Percentiles rank a stretch among this genome's conserved stretches.
These are phyloP conservation scores for Noctua comes DNA, from an alignment of 2,888 invertebrate species.

Conservation along the genomic window DNA sequence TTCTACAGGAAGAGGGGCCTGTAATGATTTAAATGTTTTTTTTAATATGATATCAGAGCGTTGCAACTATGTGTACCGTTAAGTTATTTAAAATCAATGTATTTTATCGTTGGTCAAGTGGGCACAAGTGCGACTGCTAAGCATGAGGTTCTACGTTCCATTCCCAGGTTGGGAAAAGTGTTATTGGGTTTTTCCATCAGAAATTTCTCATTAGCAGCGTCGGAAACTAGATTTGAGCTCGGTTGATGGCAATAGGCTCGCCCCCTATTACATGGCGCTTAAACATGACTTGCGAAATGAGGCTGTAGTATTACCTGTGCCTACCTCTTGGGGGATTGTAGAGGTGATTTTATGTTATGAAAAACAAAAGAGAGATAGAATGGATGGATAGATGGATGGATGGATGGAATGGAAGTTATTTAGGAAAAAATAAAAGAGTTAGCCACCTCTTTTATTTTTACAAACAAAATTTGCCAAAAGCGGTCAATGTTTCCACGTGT, in stretches of 20 bases:
- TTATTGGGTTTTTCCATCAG: background rate
- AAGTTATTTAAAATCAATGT: background rate
- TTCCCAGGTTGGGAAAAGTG: background rate
- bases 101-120: background rate
- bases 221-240: background rate
- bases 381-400: too few relatives aligned
- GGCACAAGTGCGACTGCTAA: background rate
- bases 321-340: background rate
- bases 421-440: too few relatives aligned
- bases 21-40: conserved; percentile 61
- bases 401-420: too few relatives aligned
- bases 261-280: background rate
- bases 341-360: background rate
- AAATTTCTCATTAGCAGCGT: background rate
- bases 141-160: background rate
- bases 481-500: too few relatives aligned
- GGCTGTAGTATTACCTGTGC: background rate
- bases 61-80: background rate
- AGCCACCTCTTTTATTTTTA: too few relatives aligned
- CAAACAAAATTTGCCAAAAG: too few relatives aligned
- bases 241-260: background rate
- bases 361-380: too few relatives aligned
- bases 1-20: conserved; percentile 83
- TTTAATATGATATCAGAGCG: too few relatives aligned
- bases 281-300: background rate